Evolutionary conservation across 1,140 invertebrate genomes (phyloP).

Genomic region (Pachypeltis micranthus): DNA sequence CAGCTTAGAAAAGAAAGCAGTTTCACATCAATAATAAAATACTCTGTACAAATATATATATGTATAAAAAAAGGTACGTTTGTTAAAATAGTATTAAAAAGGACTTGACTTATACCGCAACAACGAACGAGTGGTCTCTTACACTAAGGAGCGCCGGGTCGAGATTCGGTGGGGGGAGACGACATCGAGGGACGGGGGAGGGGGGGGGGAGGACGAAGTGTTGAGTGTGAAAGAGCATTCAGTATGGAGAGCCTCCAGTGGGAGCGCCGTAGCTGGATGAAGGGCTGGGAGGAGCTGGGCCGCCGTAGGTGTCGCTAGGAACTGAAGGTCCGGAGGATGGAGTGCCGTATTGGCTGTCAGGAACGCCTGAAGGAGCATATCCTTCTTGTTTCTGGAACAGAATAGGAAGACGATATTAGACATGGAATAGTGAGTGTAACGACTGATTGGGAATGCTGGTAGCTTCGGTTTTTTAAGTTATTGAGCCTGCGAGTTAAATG

Average conservation of each 20-base stretch:
- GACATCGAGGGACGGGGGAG: neutral
- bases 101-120: slow-evolving; percentile 10
- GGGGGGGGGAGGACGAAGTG: neutral
- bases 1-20: slow-evolving; percentile 13
- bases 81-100: slow-evolving; percentile 8
- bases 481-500: no score
- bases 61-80: slow-evolving; percentile 15
- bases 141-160: slow-evolving; percentile 8
- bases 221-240: neutral
- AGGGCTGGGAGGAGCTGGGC: slow-evolving; percentile 29
- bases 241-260: slow-evolving; percentile 13
- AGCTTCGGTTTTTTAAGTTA: no score
- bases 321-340: slow-evolving; percentile 29
- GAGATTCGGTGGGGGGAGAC: slow-evolving; percentile 11
- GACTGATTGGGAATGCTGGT: no score
- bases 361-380: slow-evolving; percentile 30
- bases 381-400: slow-evolving; percentile 34
- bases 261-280: slow-evolving; percentile 27
- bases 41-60: slow-evolving; percentile 16
- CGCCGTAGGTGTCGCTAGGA: slow-evolving; percentile 36
- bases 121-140: slow-evolving; percentile 11
- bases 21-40: slow-evolving; percentile 9
- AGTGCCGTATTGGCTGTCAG: slow-evolving; percentile 37
- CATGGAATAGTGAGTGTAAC: no score
- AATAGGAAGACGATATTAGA: no score